These are phyloP conservation scores for Trinorchestia longiramus DNA, from an alignment of 1,140 invertebrate species.

Conservation along the genomic window DNA sequence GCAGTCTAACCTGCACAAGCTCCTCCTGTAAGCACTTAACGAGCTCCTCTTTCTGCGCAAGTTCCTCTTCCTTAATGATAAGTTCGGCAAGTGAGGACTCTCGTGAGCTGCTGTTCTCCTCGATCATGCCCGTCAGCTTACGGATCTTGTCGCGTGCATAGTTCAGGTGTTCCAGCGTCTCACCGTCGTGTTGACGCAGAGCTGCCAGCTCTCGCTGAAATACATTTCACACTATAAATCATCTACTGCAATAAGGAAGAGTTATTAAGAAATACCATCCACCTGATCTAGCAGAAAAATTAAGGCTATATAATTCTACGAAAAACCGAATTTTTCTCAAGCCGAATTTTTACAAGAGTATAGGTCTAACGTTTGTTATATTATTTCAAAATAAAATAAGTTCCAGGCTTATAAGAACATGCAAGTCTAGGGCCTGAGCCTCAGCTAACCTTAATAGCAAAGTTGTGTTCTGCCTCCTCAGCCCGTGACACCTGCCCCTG, in stretches of 20 bases:
- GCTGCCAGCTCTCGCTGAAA: constrained; percentile 79
- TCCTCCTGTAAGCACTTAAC: constrained; percentile 92
- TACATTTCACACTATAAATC: neutral
- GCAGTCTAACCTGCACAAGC: constrained; percentile 81
- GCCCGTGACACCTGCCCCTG: constrained; percentile 96
- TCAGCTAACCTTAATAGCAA: constrained; percentile 70
- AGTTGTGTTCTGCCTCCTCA: constrained; percentile 79
- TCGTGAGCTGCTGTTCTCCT: constrained; percentile 75
- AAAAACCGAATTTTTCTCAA: no score
- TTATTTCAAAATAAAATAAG: no score
- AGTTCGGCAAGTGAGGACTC: constrained; percentile 87
- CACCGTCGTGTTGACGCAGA: constrained; percentile 81
- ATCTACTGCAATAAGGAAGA: neutral
- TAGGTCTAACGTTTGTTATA: no score
- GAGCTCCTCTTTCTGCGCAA: constrained; percentile 87
- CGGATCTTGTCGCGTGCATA: constrained; percentile 72
- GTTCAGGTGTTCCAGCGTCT: constrained; percentile 81
- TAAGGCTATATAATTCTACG: no score
- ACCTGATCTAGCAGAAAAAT: no score
- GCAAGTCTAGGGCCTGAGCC: no score
- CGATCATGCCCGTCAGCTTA: constrained; percentile 68
- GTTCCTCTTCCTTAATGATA: constrained; percentile 79
- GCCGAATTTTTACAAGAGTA: no score
- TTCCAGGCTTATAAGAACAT: neutral
- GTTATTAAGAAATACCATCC: no score